Percentiles rank a stretch among this genome's conserved stretches.
Conservation (phyloP, 1,140 invertebrate genomes). For the Sycobia sp. region DNA sequence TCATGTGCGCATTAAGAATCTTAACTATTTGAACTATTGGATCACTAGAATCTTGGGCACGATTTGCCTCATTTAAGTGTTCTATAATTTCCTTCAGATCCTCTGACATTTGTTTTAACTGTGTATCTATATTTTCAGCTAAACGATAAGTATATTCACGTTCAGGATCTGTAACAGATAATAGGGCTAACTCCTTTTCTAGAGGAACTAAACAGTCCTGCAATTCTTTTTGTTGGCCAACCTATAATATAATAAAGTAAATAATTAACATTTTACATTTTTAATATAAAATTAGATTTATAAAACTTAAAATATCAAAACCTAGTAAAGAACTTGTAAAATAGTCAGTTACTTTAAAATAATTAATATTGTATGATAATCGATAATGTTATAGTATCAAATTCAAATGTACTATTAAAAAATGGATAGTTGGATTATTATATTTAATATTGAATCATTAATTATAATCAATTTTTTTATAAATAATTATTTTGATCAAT, state of each 20-base stretch:
- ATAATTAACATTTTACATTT: no score
- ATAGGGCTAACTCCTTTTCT: slow-evolving; percentile 77
- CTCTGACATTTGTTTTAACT: slow-evolving; percentile 91
- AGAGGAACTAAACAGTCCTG: slow-evolving; percentile 85
- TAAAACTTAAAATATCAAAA: not conserved
- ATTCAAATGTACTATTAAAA: no score
- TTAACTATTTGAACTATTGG: slow-evolving; percentile 90
- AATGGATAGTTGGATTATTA: no score
- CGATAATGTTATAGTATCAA: no score
- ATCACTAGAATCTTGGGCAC: slow-evolving; percentile 81
- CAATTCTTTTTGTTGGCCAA: slow-evolving; percentile 88
- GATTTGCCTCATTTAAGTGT: slow-evolving; percentile 88
- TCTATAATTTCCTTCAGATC: slow-evolving; percentile 95
- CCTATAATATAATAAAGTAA: slow-evolving; percentile 43
- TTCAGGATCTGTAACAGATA: slow-evolving; percentile 81
- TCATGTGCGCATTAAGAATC: slow-evolving; percentile 95
- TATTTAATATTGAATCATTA: no score
- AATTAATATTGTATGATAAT: no score
- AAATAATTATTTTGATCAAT: no score
- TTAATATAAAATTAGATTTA: not conserved
- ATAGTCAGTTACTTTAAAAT: no score
- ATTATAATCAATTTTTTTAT: no score
- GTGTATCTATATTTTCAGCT: slow-evolving; percentile 89
- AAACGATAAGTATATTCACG: slow-evolving; percentile 84
- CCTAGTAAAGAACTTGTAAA: no score